A percentile compares a stretch with the other conserved stretches of the same genome.
These are phyloP conservation scores for Cheirogaleus major DNA, from an alignment of 2,797 vertebrate species.

Conservation along the genomic window DNA sequence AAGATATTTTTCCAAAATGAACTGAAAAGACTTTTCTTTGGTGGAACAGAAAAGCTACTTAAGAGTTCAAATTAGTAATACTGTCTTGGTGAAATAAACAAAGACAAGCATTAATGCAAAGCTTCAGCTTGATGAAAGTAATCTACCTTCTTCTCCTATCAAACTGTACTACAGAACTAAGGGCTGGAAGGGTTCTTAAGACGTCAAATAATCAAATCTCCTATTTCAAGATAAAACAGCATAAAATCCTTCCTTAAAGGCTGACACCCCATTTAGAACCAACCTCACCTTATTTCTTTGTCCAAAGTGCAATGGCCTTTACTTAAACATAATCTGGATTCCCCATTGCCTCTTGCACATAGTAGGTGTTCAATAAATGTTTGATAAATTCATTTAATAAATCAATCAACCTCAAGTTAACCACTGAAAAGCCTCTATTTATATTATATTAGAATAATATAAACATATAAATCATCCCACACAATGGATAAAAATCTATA, in stretches of 20 bases:
- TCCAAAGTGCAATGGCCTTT: background rate
- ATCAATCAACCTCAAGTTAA: background rate
- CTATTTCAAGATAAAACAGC: background rate
- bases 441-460: background rate
- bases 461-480: background rate
- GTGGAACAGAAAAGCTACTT: background rate
- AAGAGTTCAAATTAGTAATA: conserved; percentile 25
- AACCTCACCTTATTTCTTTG: background rate
- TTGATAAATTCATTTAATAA: background rate
- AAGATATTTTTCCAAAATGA: conserved; percentile 75
- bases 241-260: background rate
- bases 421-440: background rate
- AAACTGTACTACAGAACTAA: background rate
- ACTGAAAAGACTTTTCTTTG: conserved; percentile 48
- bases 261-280: background rate
- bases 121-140: background rate
- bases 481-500: background rate
- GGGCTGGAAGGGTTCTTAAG: no score
- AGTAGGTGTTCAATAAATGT: background rate
- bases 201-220: background rate
- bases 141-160: background rate
- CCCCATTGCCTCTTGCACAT: background rate
- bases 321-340: background rate
- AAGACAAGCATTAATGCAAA: background rate
- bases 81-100: conserved; percentile 2